These are phyloP conservation scores for Mus spretus DNA, from an alignment of 2,797 vertebrate genomes.

Conservation along the genomic window DNA sequence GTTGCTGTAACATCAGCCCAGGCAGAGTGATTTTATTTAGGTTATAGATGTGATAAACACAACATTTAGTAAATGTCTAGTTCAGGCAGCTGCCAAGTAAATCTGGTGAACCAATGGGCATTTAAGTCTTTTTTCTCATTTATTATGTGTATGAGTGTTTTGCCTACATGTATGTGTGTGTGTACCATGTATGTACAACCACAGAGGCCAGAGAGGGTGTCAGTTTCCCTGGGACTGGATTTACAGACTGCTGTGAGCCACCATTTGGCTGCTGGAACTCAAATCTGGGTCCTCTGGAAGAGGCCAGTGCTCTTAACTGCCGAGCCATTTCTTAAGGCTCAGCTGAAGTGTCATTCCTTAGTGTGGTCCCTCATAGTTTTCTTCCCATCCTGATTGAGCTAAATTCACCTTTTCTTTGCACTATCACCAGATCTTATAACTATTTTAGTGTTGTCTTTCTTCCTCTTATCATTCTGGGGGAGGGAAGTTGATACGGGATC, in stretches of 20 bases:
- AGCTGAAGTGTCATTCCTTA: constrained; percentile 15
- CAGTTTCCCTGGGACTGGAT: background rate
- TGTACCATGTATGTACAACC: background rate
- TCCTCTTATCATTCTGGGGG: background rate
- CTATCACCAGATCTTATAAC: background rate
- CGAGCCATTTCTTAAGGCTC: background rate
- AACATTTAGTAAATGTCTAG: constrained; percentile 2
- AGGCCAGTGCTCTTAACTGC: background rate
- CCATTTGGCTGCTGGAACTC: background rate
- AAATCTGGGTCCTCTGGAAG: background rate
- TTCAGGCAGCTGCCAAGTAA: constrained; percentile 40
- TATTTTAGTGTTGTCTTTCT: background rate
- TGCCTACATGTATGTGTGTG: background rate
- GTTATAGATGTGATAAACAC: background rate
- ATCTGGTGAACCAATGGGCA: constrained; percentile 13
- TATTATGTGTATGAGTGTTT: background rate
- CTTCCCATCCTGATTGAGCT: background rate
- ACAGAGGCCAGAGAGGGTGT: background rate
- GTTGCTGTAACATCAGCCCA: background rate
- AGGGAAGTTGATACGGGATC: background rate
- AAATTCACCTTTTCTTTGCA: constrained; percentile 24
- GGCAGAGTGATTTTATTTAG: constrained; percentile 12
- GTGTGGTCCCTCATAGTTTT: constrained; percentile 33
- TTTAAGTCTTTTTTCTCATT: background rate
- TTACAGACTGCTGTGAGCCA: background rate